Percentiles rank a stretch among this genome's conserved stretches.
Evolutionary conservation across 2,888 invertebrate species (phyloP).

Genomic region (Acleris emargana): DNA sequence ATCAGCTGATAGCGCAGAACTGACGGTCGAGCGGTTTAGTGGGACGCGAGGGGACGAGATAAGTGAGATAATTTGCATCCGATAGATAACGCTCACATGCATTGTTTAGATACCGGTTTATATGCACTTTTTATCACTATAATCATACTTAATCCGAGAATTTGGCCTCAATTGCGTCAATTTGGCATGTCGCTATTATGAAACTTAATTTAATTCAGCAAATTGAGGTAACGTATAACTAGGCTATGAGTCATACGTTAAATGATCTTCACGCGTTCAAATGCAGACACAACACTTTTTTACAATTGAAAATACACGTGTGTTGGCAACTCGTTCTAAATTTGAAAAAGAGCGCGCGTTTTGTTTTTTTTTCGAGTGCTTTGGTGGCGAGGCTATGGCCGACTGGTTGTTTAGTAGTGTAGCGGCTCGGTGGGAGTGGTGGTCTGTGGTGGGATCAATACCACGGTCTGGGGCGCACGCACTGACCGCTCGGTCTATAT

Average conservation of each 20-base stretch:
- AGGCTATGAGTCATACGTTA: conserved; percentile 64
- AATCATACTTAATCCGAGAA: not conserved
- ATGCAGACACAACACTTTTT: conserved; percentile 49
- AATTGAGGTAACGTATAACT: conserved; percentile 57
- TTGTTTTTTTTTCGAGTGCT: conserved; percentile 60
- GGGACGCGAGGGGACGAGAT: conserved; percentile 73
- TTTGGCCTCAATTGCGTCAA: conserved; percentile 5
- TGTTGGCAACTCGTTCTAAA: conserved; percentile 36
- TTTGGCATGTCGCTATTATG: conserved; percentile 51
- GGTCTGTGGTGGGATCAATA: conserved; percentile 78
- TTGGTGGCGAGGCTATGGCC: conserved; percentile 74
- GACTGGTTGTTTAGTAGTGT: conserved; percentile 62
- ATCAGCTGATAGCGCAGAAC: conserved; percentile 69
- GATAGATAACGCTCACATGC: conserved; percentile 73
- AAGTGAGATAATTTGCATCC: conserved; percentile 77
- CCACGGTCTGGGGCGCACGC: conserved; percentile 79
- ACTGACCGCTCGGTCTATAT: conserved; percentile 76
- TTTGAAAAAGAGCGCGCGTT: conserved; percentile 45
- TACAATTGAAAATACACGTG: conserved; percentile 18
- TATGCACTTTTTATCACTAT: conserved; percentile 3
- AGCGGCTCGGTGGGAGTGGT: conserved; percentile 74
- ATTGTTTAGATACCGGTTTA: conserved; percentile 45
- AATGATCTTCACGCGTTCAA: conserved; percentile 41
- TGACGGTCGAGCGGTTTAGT: conserved; percentile 75
- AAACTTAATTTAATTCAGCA: conserved; percentile 59